Conservation (phyloP, 2,888 invertebrate species). For the Carterocephalus palaemon region DNA sequence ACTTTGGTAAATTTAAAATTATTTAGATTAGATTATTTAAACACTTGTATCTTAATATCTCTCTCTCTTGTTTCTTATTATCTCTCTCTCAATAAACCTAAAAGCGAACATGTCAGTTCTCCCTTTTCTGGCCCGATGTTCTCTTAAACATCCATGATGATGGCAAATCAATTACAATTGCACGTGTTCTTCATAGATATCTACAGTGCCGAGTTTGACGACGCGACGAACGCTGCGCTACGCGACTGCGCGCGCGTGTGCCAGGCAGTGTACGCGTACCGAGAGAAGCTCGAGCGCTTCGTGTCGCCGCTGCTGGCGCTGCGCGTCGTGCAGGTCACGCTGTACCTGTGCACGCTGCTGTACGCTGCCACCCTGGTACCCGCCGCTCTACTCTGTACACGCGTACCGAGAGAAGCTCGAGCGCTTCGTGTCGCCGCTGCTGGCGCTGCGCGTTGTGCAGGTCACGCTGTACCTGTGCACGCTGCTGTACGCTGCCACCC, state of each 20-base stretch:
- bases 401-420: conserved; percentile 53
- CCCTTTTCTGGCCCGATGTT: too few relatives aligned
- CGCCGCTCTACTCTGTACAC: conserved; percentile 31
- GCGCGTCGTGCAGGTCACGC: conserved; percentile 63
- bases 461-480: conserved; percentile 66
- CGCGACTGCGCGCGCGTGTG: conserved; percentile 53
- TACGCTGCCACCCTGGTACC: conserved; percentile 62
- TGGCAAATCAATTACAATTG: too few relatives aligned
- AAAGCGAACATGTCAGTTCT: too few relatives aligned
- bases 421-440: conserved; percentile 58
- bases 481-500: conserved; percentile 60
- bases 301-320: conserved; percentile 61
- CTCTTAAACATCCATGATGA: too few relatives aligned
- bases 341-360: conserved; percentile 62
- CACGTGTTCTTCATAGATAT: too few relatives aligned
- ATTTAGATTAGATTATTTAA: too few relatives aligned
- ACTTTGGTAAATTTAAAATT: conserved; percentile 44
- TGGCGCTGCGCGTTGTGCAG: conserved; percentile 60
- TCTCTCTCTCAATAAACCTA: too few relatives aligned
- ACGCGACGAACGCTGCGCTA: conserved; percentile 46
- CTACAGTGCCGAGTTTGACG: conserved; percentile 48
- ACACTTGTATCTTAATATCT: too few relatives aligned
- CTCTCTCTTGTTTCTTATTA: too few relatives aligned
- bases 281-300: conserved; percentile 53
- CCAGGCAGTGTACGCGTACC: conserved; percentile 46